These are phyloP conservation scores for Pheosia gnoma DNA, from an alignment of 2,888 invertebrate species.

Conservation along the genomic window DNA sequence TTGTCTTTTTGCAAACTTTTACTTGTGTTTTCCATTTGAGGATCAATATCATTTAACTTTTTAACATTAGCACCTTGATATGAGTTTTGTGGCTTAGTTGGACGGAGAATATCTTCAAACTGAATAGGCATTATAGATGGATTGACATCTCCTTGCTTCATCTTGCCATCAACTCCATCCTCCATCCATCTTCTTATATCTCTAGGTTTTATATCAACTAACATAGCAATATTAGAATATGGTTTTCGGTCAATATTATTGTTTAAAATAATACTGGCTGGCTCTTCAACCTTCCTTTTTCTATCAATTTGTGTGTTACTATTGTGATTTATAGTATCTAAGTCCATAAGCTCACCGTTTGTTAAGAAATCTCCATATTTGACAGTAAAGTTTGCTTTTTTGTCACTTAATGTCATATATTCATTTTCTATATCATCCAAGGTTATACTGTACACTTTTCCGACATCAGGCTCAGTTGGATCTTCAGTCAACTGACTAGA, in stretches of 20 bases:
- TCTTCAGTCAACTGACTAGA: conserved; percentile 34
- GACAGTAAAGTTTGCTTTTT: conserved; percentile 63
- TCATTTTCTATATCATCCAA: conserved; percentile 73
- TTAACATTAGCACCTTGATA: conserved; percentile 3
- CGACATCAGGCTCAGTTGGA: conserved; percentile 27
- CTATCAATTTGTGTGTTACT: conserved; percentile 23
- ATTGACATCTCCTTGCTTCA: background rate
- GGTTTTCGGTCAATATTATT: conserved; percentile 10
- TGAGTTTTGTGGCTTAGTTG: background rate
- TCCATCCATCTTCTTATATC: conserved; percentile 9
- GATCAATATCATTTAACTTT: conserved; percentile 1
- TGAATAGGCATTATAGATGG: conserved; percentile 7
- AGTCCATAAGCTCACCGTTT: conserved; percentile 58
- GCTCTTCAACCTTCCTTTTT: conserved; percentile 4
- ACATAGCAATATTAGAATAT: conserved; percentile 5
- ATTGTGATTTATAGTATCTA: conserved; percentile 29
- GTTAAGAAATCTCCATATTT: conserved; percentile 75
- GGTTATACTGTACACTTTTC: conserved; percentile 51
- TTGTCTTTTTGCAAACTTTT: conserved; percentile 36
- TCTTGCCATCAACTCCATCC: background rate
- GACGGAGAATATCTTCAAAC: background rate
- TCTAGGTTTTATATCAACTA: conserved; percentile 8
- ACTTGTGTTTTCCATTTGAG: conserved; percentile 6
- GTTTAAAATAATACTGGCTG: conserved; percentile 13
- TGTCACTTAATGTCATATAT: conserved; percentile 53